phyloP scores from a whole-genome alignment of 2,113 vertebrate species.

The Chloropsis hardwickii region DNA sequence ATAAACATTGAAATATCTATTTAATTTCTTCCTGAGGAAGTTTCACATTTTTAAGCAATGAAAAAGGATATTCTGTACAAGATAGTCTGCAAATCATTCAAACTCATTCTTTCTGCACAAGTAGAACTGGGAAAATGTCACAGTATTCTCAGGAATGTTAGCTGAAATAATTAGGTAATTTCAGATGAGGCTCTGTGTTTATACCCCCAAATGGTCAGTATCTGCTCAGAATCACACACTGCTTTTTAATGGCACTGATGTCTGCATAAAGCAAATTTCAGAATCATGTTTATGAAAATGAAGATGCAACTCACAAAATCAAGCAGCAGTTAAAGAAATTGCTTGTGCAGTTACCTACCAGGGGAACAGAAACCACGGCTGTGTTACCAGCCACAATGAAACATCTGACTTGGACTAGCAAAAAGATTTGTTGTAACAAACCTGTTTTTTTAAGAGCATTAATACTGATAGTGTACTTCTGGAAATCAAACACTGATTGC shows the following conservation, averaged over 20 bases:
- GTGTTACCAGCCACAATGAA: not conserved
- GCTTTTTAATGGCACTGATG: not conserved
- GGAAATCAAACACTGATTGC: not conserved
- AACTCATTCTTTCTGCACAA: conserved; percentile 36
- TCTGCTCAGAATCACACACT: not conserved
- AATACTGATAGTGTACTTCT: not conserved
- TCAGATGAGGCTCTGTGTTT: not conserved
- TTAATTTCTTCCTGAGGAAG: conserved; percentile 79
- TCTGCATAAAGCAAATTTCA: conserved; percentile 5
- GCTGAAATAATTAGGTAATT: not conserved
- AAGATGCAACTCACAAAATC: not conserved
- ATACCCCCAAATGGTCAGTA: not conserved
- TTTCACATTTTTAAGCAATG: conserved; percentile 70
- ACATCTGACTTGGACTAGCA: not conserved
- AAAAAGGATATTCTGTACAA: conserved; percentile 69
- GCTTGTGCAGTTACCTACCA: not conserved
- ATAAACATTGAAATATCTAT: conserved; percentile 74
- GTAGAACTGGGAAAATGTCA: conserved; percentile 31
- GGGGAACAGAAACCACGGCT: not conserved
- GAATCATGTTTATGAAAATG: not conserved
- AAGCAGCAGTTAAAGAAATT: not conserved
- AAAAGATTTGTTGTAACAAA: not conserved
- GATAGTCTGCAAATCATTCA: conserved; percentile 46
- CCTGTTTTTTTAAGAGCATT: not conserved
- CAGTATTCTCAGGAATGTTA: conserved; percentile 38